A percentile compares a stretch with the other conserved stretches of the same genome.
phyloP scores from a whole-genome alignment of 2,888 invertebrate genomes.

The Drosophila helvetica region DNA sequence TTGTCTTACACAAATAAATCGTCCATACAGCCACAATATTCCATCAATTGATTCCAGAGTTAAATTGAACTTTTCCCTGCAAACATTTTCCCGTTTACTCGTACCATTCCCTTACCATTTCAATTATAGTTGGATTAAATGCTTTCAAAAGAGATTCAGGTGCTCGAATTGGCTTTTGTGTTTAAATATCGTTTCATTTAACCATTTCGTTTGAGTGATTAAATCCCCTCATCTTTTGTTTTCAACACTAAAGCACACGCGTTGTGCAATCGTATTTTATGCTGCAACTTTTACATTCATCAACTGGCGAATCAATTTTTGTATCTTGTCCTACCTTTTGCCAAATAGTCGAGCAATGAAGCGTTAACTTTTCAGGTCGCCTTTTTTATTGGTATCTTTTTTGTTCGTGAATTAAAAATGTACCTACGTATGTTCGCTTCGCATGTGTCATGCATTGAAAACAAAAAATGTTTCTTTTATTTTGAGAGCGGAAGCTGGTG shows the following conservation, averaged over 20 bases:
- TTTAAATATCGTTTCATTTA: conserved; percentile 7
- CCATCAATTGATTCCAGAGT: neutral
- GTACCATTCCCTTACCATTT: neutral
- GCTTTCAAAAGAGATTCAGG: neutral
- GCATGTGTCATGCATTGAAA: conserved; percentile 48
- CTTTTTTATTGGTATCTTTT: conserved; percentile 13
- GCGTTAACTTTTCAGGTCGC: conserved; percentile 28
- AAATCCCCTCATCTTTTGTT: conserved; percentile 18
- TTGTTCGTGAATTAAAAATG: conserved; percentile 3
- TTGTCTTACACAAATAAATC: no score
- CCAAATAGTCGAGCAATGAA: conserved; percentile 49
- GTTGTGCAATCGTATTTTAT: conserved; percentile 17
- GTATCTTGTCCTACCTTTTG: conserved; percentile 21
- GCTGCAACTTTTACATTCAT: conserved; percentile 11
- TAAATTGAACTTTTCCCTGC: no score
- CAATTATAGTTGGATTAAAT: neutral
- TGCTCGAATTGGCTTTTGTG: neutral
- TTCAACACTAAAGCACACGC: conserved; percentile 8
- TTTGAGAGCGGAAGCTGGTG: conserved; percentile 49
- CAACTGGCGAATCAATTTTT: conserved; percentile 34
- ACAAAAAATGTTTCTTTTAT: conserved; percentile 30
- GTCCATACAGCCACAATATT: neutral
- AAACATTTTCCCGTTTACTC: neutral
- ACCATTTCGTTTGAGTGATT: conserved; percentile 17
- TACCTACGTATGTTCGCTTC: neutral